Percentiles rank a stretch among this genome's conserved stretches.
These are phyloP conservation scores for Euwallacea fornicatus DNA, from an alignment of 1,140 invertebrate genomes.

Conservation along the genomic window DNA sequence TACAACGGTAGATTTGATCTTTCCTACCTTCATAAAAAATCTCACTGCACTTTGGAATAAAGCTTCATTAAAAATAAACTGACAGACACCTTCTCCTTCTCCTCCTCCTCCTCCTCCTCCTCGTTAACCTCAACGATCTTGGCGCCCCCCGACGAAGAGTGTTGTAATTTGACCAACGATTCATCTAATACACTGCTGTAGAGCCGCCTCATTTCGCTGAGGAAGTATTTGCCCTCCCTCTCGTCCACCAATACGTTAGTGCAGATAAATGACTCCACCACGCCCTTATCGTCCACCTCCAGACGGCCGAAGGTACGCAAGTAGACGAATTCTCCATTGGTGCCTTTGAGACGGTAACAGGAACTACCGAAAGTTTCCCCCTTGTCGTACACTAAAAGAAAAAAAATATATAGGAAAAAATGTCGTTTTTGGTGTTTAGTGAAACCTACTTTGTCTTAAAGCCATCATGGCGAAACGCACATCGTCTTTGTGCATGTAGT, in stretches of 20 bases:
- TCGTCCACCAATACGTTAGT: conserved; percentile 77
- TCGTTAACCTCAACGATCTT: not conserved
- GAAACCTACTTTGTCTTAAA: conserved; percentile 75
- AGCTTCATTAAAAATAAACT: too few relatives aligned
- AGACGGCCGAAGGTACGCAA: conserved; percentile 76
- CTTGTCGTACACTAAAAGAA: conserved; percentile 75
- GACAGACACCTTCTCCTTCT: too few relatives aligned
- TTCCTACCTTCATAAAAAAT: too few relatives aligned
- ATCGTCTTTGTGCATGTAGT: conserved; percentile 85
- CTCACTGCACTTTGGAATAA: too few relatives aligned
- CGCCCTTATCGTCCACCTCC: conserved; percentile 71
- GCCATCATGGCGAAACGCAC: conserved; percentile 81
- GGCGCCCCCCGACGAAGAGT: not conserved
- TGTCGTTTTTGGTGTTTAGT: not conserved
- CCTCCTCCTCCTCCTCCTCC: too few relatives aligned
- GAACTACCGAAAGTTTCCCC: conserved; percentile 73
- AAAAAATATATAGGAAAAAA: conserved; percentile 9
- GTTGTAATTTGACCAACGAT: conserved; percentile 17
- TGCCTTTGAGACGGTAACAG: conserved; percentile 77
- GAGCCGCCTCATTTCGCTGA: conserved; percentile 72
- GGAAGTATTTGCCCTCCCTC: conserved; percentile 67
- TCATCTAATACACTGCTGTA: conserved; percentile 60
- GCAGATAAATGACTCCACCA: conserved; percentile 80
- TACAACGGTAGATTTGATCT: too few relatives aligned
- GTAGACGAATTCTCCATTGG: conserved; percentile 79